Percentiles rank a stretch among this genome's conserved stretches.
These are phyloP conservation scores for Elachura formosa DNA, from an alignment of 2,113 vertebrate species.

Conservation along the genomic window DNA sequence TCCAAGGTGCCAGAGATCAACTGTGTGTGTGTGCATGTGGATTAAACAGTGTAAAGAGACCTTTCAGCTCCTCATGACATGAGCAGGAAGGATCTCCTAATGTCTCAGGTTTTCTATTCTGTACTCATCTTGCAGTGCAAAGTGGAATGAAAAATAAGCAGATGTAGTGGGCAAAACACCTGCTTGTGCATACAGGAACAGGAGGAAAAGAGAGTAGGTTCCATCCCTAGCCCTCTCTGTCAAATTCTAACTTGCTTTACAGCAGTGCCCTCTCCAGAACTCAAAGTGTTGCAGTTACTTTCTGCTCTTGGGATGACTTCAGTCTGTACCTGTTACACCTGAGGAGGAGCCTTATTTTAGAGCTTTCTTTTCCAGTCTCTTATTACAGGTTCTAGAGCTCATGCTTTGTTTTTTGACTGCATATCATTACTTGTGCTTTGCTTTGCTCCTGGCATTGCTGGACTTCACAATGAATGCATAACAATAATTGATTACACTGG, in stretches of 20 bases:
- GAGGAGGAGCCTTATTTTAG: background rate
- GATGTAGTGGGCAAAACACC: background rate
- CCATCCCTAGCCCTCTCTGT: background rate
- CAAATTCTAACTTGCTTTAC: background rate
- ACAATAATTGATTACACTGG: background rate
- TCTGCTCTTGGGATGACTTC: background rate
- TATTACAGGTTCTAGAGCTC: background rate
- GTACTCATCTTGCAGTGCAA: accelerated
- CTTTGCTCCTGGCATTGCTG: background rate
- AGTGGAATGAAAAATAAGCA: background rate
- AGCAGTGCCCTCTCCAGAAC: too few species aligned
- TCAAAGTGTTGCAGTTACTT: background rate
- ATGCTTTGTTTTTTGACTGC: background rate
- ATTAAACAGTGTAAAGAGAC: background rate
- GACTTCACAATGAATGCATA: background rate
- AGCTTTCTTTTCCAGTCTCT: background rate
- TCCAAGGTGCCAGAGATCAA: background rate
- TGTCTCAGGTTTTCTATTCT: background rate
- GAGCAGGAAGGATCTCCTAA: background rate
- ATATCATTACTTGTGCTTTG: background rate
- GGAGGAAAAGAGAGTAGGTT: background rate
- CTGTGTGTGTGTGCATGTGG: background rate
- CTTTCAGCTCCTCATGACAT: background rate
- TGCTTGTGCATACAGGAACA: background rate
- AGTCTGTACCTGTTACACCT: background rate